Percentiles rank a stretch among this genome's conserved stretches.
phyloP scores from a whole-genome alignment of 1,140 invertebrate species.

The Drosophila bifasciata region DNA sequence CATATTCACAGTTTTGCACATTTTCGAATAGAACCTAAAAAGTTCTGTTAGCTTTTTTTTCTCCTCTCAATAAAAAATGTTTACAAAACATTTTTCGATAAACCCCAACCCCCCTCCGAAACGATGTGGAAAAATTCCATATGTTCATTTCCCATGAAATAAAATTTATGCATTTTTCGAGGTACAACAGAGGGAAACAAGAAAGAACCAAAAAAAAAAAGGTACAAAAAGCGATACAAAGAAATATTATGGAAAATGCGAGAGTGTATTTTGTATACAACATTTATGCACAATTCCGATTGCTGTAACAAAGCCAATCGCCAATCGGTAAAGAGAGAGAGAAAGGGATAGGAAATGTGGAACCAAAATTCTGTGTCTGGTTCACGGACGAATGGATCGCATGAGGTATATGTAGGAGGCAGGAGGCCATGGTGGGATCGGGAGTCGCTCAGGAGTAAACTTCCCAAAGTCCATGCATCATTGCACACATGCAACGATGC shows the following conservation, averaged over 20 bases:
- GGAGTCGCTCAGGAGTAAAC: too few species aligned
- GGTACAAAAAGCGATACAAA: conserved; percentile 47
- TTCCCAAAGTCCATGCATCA: too few species aligned
- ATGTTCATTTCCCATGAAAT: conserved; percentile 70
- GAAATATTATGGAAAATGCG: conserved; percentile 60
- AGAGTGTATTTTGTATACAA: too few species aligned
- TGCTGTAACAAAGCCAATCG: conserved; percentile 67
- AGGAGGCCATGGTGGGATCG: not conserved
- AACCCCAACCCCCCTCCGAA: conserved; percentile 9
- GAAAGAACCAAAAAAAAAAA: conserved; percentile 23
- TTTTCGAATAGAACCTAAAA: conserved; percentile 3
- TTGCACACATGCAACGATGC: conserved; percentile 28
- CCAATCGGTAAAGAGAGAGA: conserved; percentile 21
- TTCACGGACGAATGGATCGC: conserved; percentile 38
- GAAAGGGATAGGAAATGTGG: not conserved
- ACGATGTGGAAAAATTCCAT: conserved; percentile 46
- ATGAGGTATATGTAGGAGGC: not conserved
- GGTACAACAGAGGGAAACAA: conserved; percentile 13
- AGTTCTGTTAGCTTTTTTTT: too few species aligned
- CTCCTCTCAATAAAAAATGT: conserved; percentile 1
- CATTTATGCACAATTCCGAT: conserved; percentile 13
- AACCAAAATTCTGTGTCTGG: conserved; percentile 29
- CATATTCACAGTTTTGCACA: conserved; percentile 16
- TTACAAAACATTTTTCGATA: not conserved
- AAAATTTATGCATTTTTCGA: conserved; percentile 72